A percentile compares a stretch with the other conserved stretches of the same genome.
Evolutionary conservation across 2,888 invertebrate species (phyloP).

Genomic region (Cheilosia urbana): DNA sequence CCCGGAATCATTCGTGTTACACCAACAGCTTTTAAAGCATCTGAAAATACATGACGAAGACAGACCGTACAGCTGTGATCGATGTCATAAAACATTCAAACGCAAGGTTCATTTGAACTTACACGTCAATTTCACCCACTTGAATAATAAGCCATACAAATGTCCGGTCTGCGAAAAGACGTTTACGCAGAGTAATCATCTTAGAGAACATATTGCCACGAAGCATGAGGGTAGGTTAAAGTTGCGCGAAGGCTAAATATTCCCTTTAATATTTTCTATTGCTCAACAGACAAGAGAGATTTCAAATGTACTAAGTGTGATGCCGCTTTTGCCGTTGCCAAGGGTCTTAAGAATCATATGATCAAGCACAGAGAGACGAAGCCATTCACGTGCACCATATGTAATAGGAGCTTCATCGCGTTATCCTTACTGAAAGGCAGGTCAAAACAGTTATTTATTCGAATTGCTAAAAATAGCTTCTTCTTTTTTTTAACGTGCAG

Average conservation of each 20-base stretch:
- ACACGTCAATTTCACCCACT: conserved; percentile 41
- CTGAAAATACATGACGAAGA: conserved; percentile 55
- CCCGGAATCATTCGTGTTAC: conserved; percentile 47
- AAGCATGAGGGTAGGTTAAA: conserved; percentile 42
- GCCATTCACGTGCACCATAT: conserved; percentile 36
- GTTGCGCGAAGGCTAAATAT: not conserved
- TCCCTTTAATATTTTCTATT: not conserved
- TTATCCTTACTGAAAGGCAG: conserved; percentile 37
- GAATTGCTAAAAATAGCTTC: not conserved
- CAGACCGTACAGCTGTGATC: conserved; percentile 15
- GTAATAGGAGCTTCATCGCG: conserved; percentile 30
- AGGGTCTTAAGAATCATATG: conserved; percentile 36
- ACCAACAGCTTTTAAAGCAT: conserved; percentile 51
- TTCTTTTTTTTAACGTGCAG: conserved; percentile 8
- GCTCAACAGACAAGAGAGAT: conserved; percentile 34
- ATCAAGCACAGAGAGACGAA: conserved; percentile 36
- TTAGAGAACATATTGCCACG: conserved; percentile 43
- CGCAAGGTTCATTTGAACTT: conserved; percentile 52
- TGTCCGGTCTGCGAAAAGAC: conserved; percentile 38
- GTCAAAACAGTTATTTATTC: not conserved
- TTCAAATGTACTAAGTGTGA: conserved; percentile 42
- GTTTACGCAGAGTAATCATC: conserved; percentile 45
- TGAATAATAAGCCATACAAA: conserved; percentile 49
- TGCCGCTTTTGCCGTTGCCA: conserved; percentile 42
- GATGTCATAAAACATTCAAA: conserved; percentile 53